Percentiles rank a stretch among this genome's conserved stretches.
These are phyloP conservation scores for Platyscelio sp. DNA, from an alignment of 2,888 invertebrate species.

Conservation along the genomic window DNA sequence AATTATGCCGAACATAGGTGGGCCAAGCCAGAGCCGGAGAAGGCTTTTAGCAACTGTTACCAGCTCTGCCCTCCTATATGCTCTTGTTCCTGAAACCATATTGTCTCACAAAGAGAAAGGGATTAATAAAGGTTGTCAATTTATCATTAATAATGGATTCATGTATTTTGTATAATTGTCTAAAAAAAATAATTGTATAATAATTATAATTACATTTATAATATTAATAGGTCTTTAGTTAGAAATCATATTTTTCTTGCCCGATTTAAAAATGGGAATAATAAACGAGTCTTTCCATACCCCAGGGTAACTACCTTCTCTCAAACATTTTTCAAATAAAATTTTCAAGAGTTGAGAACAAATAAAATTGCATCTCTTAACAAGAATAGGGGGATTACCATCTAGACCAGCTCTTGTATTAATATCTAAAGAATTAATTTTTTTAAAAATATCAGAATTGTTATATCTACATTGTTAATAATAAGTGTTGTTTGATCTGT, in stretches of 20 bases:
- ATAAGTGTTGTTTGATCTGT: not conserved
- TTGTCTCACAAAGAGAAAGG: too few relatives aligned
- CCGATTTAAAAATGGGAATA: slow-evolving; percentile 1
- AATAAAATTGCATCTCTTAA: not conserved
- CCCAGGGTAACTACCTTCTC: not conserved
- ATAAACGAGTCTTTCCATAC: slow-evolving; percentile 16
- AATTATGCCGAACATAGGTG: slow-evolving; percentile 33
- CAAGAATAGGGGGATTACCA: not conserved
- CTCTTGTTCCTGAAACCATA: too few relatives aligned
- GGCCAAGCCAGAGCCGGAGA: slow-evolving; percentile 36
- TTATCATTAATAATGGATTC: too few relatives aligned
- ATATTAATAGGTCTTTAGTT: slow-evolving; percentile 4
- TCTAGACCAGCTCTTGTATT: slow-evolving; percentile 4
- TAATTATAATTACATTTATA: too few relatives aligned
- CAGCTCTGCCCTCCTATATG: not conserved
- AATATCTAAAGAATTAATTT: not conserved
- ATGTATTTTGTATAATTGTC: too few relatives aligned
- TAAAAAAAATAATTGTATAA: too few relatives aligned
- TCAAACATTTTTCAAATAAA: not conserved
- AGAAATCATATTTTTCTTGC: not conserved
- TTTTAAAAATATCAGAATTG: not conserved
- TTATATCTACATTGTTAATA: not conserved
- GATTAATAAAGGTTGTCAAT: too few relatives aligned
- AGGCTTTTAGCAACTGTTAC: slow-evolving; percentile 7
- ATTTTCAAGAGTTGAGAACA: not conserved